Evolutionary conservation across 2,888 invertebrate genomes (phyloP).

Genomic region (Apoda limacodes): DNA sequence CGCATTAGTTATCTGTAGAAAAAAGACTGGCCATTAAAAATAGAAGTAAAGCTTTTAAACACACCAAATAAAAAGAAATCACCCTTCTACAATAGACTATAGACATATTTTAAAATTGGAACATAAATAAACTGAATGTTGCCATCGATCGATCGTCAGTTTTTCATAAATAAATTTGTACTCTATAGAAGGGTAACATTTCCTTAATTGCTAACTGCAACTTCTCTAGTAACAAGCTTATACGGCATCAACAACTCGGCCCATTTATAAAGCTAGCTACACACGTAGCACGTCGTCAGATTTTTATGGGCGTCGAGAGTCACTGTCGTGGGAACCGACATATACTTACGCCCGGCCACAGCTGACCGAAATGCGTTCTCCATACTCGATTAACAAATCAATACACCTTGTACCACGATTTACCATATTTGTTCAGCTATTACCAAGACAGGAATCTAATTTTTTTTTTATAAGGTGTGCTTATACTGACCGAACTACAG

Average conservation of each 20-base stretch:
- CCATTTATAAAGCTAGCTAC: slow-evolving; percentile 57
- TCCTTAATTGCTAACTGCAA: slow-evolving; percentile 38
- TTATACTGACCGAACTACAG: too few species aligned
- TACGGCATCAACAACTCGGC: slow-evolving; percentile 42
- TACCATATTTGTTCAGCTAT: slow-evolving; percentile 41
- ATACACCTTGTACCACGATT: slow-evolving; percentile 47
- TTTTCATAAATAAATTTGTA: too few species aligned
- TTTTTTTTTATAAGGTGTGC: too few species aligned
- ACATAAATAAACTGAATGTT: too few species aligned
- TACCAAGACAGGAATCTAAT: slow-evolving; percentile 5
- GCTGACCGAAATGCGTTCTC: slow-evolving; percentile 69
- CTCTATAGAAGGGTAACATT: too few species aligned
- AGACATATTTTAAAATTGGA: too few species aligned
- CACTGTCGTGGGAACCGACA: slow-evolving; percentile 67
- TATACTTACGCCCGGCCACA: slow-evolving; percentile 59
- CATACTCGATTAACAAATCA: slow-evolving; percentile 67
- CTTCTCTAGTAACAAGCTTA: slow-evolving; percentile 29
- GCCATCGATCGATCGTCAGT: too few species aligned
- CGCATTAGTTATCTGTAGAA: too few species aligned
- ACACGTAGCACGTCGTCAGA: slow-evolving; percentile 60
- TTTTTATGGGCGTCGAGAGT: slow-evolving; percentile 64
- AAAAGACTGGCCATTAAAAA: too few species aligned
- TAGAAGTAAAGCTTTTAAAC: too few species aligned
- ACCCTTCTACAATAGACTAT: too few species aligned
- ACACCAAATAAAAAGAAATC: too few species aligned